Evolutionary conservation across 2,113 vertebrate species (phyloP), one percentile per base, ranked within the genome.

Genomic region (Ellobius talpinus): DNA sequence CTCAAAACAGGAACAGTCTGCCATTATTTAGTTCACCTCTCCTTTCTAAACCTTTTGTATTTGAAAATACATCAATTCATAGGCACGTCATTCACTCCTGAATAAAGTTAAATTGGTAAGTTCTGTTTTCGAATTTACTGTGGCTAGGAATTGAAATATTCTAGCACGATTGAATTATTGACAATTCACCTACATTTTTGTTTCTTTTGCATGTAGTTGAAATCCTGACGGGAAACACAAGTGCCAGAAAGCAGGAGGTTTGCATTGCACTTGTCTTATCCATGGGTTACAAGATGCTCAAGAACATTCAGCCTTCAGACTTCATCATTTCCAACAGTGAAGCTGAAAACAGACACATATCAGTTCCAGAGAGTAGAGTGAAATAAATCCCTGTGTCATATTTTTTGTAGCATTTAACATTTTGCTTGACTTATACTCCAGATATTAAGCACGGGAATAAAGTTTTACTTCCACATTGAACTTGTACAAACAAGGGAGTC

Each of bases 101-200:
- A 84, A 82, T 70, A 66, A 93, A 81, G 76, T 72, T 93, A 66
- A 86, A 85, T 58, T 58, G n/a, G 85, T 84, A 91, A 87, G 88
- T 86, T 88, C 16, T 95, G 17, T 72, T 97, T 92, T 79, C 16
- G 13, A 78, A 9, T 70, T 93, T 90, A 76, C 19, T 63, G 17
- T 2, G 76, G 24, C 10, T 52, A n/a, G 45, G 93, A 95, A 95
- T 36, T 74, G 24, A 36, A 82, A 87, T 89, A 29, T 89, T 84
- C 8, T 82, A 82, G 5, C 3, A 8, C 4, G 72, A 29, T 13
- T 39, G 7, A 90, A 81, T 47, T 86, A 23, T 3, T 87, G 47
- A 16, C n/a, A 79, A 3, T 76, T 91, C 13, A 87, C 7, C 55
- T 81, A n/a, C 87, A 73, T 87, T 77, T 90, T 3, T 82, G 13